Evolutionary conservation across 2,888 invertebrate species (phyloP), one percentile per base, ranked within the genome.

Genomic region (Griposia aprilina): DNA sequence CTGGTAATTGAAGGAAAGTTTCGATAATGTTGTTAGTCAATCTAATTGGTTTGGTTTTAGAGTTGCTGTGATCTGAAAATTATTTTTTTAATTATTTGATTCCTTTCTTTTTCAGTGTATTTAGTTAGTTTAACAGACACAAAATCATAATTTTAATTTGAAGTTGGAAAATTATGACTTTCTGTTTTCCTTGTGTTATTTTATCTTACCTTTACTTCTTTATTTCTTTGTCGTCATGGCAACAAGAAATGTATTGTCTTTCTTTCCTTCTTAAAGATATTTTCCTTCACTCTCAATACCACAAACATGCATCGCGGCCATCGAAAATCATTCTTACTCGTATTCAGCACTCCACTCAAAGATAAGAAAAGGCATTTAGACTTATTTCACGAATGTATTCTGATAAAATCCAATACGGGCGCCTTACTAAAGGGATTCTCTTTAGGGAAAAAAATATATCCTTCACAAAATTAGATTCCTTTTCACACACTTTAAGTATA

Each of bases 401-500:
- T 70, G 74, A 80, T 76, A 87, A 86, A 85, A 79, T 67, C 60
- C 72, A 78, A 81, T 63, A 85, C 83, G 55, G 45, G 63, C 55
- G 30, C 36, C 23, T 79, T 59, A 76, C 86, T 78, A 82, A 87
- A 83, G 69, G 83, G 80, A 82, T 87, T 86, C 82, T 83, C 69
- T 80, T 88, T 82, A 75, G 62, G 55, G 70, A 65, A 87, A 86
- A 85, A 86, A 88, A 87, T 79, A 88, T 80, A 87, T 84, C 77
- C 78, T 81, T 75, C 63, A 60, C 81, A 69, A 87, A 90, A 90
- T 90, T 86, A 88, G 82, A 88, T 89, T 88, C 80, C 80, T 85
- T 80, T 83, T 82, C 76, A 79, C 71, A 52, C 83, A 76, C 74
- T 88, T 82, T 85, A 75, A 87, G 77, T 87, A 82, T 83, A 82